Evolutionary conservation across 2,888 invertebrate genomes (phyloP), one percentile per base, ranked within the genome.

Genomic region (Leptinotarsa juncta): DNA sequence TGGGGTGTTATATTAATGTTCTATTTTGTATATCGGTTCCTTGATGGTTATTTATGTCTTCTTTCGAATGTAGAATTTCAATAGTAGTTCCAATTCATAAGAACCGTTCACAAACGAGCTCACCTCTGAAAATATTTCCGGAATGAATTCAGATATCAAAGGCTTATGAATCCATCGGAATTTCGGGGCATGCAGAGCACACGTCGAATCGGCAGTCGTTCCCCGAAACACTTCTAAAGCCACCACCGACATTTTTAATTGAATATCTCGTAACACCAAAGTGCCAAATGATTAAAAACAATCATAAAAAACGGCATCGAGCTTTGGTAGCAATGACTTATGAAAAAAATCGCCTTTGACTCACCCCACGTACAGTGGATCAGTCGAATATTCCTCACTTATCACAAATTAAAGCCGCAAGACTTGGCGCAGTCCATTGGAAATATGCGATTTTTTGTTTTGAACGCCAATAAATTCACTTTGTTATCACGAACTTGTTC

Each of bases 381-480:
- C 77, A 74, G 32, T 51, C 20, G 70, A 73, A 68, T 71, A 75
- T 65, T 77, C 70, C 57, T 53, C 70, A 51, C 20, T 50, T 68
- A 65, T 67, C 72, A 53, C 65, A 72, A 75, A 71, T 73, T 62
- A 62, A 65, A 60, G 18, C 73, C 42, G 62, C 51, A 69, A 62
- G 71, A 69, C 62, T 77, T 71, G 42, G 57, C n/a, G 49, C 42
- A 75, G 75, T 74, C 72, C 72, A 72, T 65, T 74, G 76, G 65
- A 74, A 70, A 81, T 84, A 79, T 81, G 80, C 81, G 82, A 82
- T 84, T 83, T 83, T 83, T 84, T 83, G 83, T 83, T 84, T 81
- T 77, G 81, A 81, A 79, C 80, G 82, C 83, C 83, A 80, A 84
- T 83, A 83, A 83, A 84, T 84, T 82, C 78, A 75, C 80, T 83